Base-by-base conservation (phyloP, 2,888 invertebrate species). In the Platycheirus albimanus region DNA sequence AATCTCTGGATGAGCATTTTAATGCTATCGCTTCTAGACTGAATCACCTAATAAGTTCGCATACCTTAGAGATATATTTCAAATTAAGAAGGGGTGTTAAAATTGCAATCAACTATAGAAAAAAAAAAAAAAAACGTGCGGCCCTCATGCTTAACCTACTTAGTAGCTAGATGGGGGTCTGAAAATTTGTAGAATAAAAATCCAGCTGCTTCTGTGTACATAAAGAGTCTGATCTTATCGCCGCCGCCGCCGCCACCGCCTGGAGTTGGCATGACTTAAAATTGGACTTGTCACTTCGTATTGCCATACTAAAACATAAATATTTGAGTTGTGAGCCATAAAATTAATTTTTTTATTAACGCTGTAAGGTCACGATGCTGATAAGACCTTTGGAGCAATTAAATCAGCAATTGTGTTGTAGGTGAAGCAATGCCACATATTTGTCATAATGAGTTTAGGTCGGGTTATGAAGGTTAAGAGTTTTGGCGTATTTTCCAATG, bases 281-380 rank as follows among this genome's bases (percentile, higher is more conserved):
- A 19, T 54, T 36, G 13, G 20, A 36, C 19, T 52, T 33, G 33
- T 52, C 52, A 52, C 17, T 41, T 58, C 33, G 8, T 24, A 41
- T n/a, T 61, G 43, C 8, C 61, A 43, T 43, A 15, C 17, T 24
- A 30, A 1, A 61, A 61, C 41, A 61, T 61, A 61, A 61, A 61
- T 61, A 43, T 54, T 54, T 54, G 54, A 54, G 54, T 36, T 36
- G 19, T 36, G 19, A 54, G n/a, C 36, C 19, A 54, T 54, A 19
- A 54, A 54, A 54, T 28, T 24, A n/a, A 7, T 13, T 28, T 24
- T 28, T 24, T 6, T 13, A 49, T 8, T 49, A 11, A 51, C 10
- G 30, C 28, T n/a, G 13, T 28, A 19, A 49, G 11, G 49, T 49
- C 28, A 24, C 13, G 28, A 13, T 3, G 1, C 2, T 24, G 24